phyloP scores from a whole-genome alignment of 2,888 invertebrate genomes.

The Anorthoa munda region DNA sequence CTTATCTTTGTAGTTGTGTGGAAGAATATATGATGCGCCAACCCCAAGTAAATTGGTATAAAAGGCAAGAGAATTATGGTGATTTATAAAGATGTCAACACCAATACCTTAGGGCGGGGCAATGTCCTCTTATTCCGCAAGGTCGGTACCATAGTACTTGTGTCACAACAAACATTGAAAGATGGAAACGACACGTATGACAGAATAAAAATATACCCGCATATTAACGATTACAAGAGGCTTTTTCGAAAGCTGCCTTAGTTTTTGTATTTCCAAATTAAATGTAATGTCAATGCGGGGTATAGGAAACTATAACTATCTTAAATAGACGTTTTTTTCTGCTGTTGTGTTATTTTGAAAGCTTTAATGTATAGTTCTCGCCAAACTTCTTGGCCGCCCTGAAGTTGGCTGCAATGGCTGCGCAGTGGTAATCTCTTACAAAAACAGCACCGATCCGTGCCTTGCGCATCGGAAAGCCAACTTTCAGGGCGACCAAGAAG shows the following conservation, averaged over 20 bases:
- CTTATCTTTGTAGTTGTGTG: too few species aligned
- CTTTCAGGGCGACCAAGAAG: too few species aligned
- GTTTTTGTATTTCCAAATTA: slow-evolving; percentile 36
- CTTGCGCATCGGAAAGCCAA: too few species aligned
- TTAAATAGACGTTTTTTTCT: slow-evolving; percentile 23
- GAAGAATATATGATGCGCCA: background rate
- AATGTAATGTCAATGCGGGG: slow-evolving; percentile 53
- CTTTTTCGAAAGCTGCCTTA: slow-evolving; percentile 51
- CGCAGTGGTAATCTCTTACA: too few species aligned
- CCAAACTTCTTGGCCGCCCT: too few species aligned
- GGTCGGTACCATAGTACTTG: slow-evolving; percentile 14
- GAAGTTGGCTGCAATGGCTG: too few species aligned
- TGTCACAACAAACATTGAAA: slow-evolving; percentile 20
- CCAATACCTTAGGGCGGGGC: slow-evolving; percentile 4
- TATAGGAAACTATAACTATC: slow-evolving; percentile 33
- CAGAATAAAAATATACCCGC: slow-evolving; percentile 45
- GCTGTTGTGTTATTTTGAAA: slow-evolving; percentile 28
- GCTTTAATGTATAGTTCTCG: too few species aligned
- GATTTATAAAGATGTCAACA: slow-evolving; percentile 38
- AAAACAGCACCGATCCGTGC: too few species aligned
- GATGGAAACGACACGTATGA: slow-evolving; percentile 18
- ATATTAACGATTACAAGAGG: slow-evolving; percentile 45
- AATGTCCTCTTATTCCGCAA: slow-evolving; percentile 10
- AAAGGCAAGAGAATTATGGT: background rate
- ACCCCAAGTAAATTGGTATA: too few species aligned